Base-by-base conservation (phyloP, 2,888 invertebrate genomes). In the Heliconius ethilla region DNA sequence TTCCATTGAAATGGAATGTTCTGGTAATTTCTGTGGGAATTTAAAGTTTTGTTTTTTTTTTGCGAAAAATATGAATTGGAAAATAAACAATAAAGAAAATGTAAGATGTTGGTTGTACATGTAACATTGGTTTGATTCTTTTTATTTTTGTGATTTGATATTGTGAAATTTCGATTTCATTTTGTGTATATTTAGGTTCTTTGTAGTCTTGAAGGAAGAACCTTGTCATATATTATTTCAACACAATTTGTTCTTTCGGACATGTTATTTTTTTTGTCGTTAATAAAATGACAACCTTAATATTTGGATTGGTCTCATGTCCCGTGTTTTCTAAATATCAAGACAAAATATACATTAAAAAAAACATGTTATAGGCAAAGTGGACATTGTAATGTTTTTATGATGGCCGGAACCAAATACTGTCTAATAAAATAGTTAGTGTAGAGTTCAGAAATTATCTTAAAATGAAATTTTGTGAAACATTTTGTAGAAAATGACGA, bases 391-490 rank as follows among this genome's bases (percentile, higher is more conserved):
- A 51, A 62, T 62, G 11, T 4, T 62, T 62, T 62, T 72, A 33
- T 72, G 55, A 59, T 55, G 70, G 22, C 55, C n/a, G 11, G 15
- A 72, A 25, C 55, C 72, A 72, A 72, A 72, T 72, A 72, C 11
- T 72, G 29, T 33, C n/a, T 13, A 69, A 69, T 59, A n/a, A 55
- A 29, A 18, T 59, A 15, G 59, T 59, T 9, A 33, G 72, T 72
- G 59, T 59, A 72, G 55, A 55, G n/a, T n/a, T 59, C 9, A 59
- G 10, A 22, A n/a, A 10, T 51, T 51, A 15, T 15, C 13, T 15
- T 18, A 11, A 51, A 51, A 51, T 51, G 51, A 15, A 18, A 51
- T 15, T 51, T 51, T 51, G 15, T 51, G 15, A 15, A 15, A 51
- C 5, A 11, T 51, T 45, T 51, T 51, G 18, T 51, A 11, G 3